Base-by-base conservation (phyloP, 1,140 invertebrate genomes). In the Spodoptera frugiperda region DNA sequence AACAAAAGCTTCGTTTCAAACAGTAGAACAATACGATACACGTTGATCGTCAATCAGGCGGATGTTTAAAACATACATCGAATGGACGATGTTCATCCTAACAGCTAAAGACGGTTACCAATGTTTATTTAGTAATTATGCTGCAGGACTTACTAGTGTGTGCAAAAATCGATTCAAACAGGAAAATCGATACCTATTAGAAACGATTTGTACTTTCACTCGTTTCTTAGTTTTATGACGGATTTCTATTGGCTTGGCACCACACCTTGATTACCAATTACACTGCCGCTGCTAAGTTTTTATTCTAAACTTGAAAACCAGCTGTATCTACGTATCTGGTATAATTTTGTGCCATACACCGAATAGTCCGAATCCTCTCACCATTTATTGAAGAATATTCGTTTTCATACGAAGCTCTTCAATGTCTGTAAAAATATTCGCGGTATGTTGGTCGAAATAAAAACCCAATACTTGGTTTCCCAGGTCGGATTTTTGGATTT, bases 191-290 rank as follows among this genome's bases (percentile, higher is more conserved):
- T 19, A n/a, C n/a, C n/a, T n/a, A 51, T 51, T 53, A 68, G 65
- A 49, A 53, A 9, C 49, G 65, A 53, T 53, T 53, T 68, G 48
- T 68, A 68, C 65, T 68, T 68, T 68, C 65, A 49, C 44, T 51
- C 25, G 63, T 67, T 19, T 14, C n/a, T 48, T 46, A n/a, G 33
- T 63, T 30, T 68, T 51, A 51, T 51, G 46, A 14, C 48, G 9
- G 17, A 15, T 59, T 33, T 59, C 15, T 61, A 15, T 61, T 63
- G 39, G 9, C 59, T 14, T 46, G n/a, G 17, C 39, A n/a, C 6
- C 59, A 46, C 59, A 63, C 59, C 59, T 30, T n/a, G 17, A 0
- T 25, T 14, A n/a, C 33, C 30, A 25, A 14, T 59, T 11, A 33
- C 55, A 59, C 21, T 55, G 5, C 6, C n/a, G 25, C 4, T 30